These are phyloP conservation scores for Sebastes fasciatus DNA, from an alignment of 2,113 vertebrate genomes.

Conservation along the genomic window DNA sequence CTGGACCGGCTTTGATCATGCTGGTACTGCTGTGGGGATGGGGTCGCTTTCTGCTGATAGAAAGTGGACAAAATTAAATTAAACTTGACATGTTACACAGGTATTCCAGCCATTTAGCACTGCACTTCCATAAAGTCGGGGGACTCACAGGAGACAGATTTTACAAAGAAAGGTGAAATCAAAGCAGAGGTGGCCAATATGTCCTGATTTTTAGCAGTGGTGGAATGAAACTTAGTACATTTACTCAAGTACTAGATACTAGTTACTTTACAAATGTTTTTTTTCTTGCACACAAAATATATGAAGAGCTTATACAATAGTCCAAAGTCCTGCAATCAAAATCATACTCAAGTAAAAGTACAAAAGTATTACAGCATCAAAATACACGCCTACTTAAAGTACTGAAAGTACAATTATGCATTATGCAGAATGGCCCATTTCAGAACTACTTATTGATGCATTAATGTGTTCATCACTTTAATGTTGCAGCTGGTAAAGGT, in stretches of 20 bases:
- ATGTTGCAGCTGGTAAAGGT: neutral
- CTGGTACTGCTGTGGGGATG: constrained; percentile 84
- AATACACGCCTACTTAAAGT: too few relatives aligned
- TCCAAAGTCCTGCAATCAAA: too few relatives aligned
- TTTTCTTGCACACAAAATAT: neutral
- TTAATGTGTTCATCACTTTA: too few relatives aligned
- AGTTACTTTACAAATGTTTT: neutral
- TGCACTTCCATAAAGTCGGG: neutral
- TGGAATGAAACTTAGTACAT: neutral
- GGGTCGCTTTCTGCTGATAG: constrained; percentile 74
- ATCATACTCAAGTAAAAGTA: too few relatives aligned
- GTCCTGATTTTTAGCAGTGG: neutral
- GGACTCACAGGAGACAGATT: neutral
- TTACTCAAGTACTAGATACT: neutral
- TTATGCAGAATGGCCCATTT: too few relatives aligned
- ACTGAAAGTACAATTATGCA: too few relatives aligned
- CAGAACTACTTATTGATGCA: too few relatives aligned
- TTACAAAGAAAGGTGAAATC: neutral
- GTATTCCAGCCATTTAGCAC: neutral
- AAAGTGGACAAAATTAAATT: neutral
- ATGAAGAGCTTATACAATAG: neutral
- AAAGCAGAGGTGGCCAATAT: neutral
- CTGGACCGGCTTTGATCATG: constrained; percentile 47
- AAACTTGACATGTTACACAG: neutral
- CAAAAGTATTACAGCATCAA: too few relatives aligned